Conservation (phyloP, 2,113 vertebrate species). For the Passer domesticus region DNA sequence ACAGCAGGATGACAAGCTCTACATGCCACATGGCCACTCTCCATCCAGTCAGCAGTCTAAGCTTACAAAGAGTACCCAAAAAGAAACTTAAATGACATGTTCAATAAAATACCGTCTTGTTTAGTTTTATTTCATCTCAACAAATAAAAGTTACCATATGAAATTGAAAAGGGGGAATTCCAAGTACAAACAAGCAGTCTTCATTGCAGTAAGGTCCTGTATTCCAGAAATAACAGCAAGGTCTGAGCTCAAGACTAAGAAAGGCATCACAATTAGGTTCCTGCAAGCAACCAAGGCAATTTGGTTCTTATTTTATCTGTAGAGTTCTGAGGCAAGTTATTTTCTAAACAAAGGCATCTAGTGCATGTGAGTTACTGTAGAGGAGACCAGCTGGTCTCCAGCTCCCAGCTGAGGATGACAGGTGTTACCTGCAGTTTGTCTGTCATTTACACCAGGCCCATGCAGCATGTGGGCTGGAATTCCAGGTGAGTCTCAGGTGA, state of each 20-base stretch:
- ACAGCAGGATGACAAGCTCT: not conserved
- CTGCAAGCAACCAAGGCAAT: not conserved
- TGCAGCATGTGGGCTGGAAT: not conserved
- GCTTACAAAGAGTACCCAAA: not conserved
- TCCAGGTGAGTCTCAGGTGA: not conserved
- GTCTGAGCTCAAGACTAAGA: not conserved
- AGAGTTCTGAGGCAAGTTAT: not conserved
- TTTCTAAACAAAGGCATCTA: not conserved
- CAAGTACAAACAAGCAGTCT: not conserved
- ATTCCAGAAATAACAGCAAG: not conserved
- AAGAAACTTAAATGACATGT: not conserved
- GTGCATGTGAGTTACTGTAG: not conserved
- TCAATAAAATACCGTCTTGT: not conserved
- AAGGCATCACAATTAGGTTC: not conserved
- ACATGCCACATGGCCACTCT: not conserved
- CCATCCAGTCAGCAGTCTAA: not conserved
- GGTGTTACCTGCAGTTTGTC: not conserved
- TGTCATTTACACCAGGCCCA: not conserved
- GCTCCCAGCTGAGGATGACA: not conserved
- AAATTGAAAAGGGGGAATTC: not conserved
- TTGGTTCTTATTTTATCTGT: not conserved
- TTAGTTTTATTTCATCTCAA: not conserved
- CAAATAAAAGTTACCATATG: not conserved
- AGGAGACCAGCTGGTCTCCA: not conserved
- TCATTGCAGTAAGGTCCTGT: not conserved